phyloP scores from a whole-genome alignment of 2,113 vertebrate species.

The Podarcis cretensis region DNA sequence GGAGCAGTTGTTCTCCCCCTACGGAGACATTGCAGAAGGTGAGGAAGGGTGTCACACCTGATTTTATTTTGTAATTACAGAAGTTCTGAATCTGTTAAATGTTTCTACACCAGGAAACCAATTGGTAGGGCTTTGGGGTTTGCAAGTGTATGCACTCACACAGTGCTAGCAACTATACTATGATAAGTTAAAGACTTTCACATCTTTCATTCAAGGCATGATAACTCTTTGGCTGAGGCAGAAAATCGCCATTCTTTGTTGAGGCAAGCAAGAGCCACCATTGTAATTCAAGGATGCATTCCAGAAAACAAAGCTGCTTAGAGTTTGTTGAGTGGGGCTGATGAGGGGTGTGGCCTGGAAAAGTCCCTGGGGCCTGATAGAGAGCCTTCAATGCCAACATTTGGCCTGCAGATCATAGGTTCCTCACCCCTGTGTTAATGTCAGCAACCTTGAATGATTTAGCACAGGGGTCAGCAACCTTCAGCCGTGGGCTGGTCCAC shows the following conservation, averaged over 20 bases:
- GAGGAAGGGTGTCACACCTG: not conserved
- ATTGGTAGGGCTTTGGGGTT: not conserved
- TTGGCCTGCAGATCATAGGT: not conserved
- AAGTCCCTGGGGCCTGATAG: not conserved
- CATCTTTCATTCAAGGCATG: not conserved
- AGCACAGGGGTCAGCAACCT: too few species aligned
- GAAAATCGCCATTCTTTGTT: not conserved
- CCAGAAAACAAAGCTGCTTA: not conserved
- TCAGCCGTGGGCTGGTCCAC: too few species aligned
- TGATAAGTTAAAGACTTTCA: not conserved
- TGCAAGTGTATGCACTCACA: not conserved
- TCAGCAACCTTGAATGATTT: not conserved
- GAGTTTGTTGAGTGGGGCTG: not conserved
- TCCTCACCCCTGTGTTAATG: not conserved
- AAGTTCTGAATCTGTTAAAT: not conserved
- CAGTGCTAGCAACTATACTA: not conserved
- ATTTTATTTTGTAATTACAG: not conserved
- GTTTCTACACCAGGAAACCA: not conserved
- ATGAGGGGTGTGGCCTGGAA: not conserved
- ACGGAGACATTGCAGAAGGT: conserved; percentile 84
- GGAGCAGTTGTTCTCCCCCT: conserved; percentile 82
- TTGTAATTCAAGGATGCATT: not conserved
- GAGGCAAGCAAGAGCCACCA: not conserved
- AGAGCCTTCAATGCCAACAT: not conserved
- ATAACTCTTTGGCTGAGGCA: not conserved